Evolutionary conservation across 2,888 invertebrate genomes (phyloP), one percentile per base, ranked within the genome.

Genomic region (Sinelater perroti): DNA sequence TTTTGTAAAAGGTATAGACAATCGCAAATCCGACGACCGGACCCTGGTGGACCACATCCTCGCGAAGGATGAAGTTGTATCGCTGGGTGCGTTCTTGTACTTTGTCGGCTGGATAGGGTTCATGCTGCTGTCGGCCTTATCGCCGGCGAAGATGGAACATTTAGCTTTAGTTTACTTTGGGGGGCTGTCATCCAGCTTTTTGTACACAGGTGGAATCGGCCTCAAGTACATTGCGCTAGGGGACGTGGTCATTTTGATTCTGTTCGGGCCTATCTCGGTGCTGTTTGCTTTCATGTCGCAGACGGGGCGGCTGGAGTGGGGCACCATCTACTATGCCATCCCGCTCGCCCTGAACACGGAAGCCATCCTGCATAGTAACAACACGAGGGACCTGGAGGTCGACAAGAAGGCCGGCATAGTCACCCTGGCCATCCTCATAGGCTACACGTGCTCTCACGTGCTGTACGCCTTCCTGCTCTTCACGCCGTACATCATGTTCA

Each of bases 181-280:
- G 52, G 97, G 97, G 1, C 78, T 97, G 50, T 96, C 95, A 17
- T 93, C 95, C 49, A 95, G 95, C 64, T 97, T 97, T 79, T 82
- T 97, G n/a, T 97, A 97, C 72, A 97, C 97, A 1, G 97, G 97
- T 54, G 97, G 97, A 40, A 91, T 96, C 68, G 97, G 96, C 56
- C 84, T 97, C 54, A 97, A 97, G 77, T 97, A 97, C 74, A 95
- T 97, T 70, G 97, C 95, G 2, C 81, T 97, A 38, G 97, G 97
- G 47, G 97, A 97, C 79, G 88, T 97, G 47, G 81, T 96, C 64
- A 91, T 97, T 70, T 84, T 97, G 71, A 87, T 96, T 57, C 90
- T 95, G 72, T 97, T 97, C 79, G 97, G 97, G 1, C 97, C 97
- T 3, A 88, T 97, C 14, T 92, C 94, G 14, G 95, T 96, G 13